phyloP scores from a whole-genome alignment of 2,113 vertebrate genomes.

The Stegastes partitus region DNA sequence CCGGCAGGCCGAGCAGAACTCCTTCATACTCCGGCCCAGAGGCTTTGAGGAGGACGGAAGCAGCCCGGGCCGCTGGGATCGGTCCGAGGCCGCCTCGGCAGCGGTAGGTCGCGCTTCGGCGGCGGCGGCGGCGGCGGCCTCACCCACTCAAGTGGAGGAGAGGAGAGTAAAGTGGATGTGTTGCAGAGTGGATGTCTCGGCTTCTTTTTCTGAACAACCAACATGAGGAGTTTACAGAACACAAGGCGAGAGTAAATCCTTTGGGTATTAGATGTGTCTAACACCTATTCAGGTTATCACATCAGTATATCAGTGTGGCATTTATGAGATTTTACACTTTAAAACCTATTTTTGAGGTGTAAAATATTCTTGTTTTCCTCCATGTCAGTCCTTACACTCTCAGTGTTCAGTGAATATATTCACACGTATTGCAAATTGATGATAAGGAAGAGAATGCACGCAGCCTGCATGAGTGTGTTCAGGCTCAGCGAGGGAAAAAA shows the following conservation, averaged over 20 bases:
- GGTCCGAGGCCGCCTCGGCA: constrained; percentile 53
- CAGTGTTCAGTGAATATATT: constrained; percentile 38
- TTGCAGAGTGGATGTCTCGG: constrained; percentile 62
- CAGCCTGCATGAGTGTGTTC: constrained; percentile 55
- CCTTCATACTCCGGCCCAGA: constrained; percentile 81
- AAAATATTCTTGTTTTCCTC: constrained; percentile 42
- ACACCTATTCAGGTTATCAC: constrained; percentile 18
- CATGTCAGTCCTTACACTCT: constrained; percentile 16
- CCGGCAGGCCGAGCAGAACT: constrained; percentile 84
- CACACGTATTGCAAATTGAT: constrained; percentile 55
- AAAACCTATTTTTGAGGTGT: constrained; percentile 31
- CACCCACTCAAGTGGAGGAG: constrained; percentile 59
- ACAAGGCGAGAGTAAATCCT: constrained; percentile 29
- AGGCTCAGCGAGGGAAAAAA: constrained; percentile 34
- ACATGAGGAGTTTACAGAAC: constrained; percentile 37
- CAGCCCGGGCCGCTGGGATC: constrained; percentile 23
- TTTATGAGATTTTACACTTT: constrained; percentile 46
- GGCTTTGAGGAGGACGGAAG: constrained; percentile 37
- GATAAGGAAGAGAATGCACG: constrained; percentile 46
- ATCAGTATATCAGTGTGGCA: constrained; percentile 26
- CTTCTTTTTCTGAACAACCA: constrained; percentile 46
- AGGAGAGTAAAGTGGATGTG: constrained; percentile 73
- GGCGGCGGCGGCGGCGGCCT: constrained; percentile 76
- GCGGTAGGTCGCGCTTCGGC: constrained; percentile 57
- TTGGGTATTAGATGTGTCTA: constrained; percentile 15